Base-by-base conservation (phyloP, 2,113 vertebrate species). In the Coreoperca whiteheadi region DNA sequence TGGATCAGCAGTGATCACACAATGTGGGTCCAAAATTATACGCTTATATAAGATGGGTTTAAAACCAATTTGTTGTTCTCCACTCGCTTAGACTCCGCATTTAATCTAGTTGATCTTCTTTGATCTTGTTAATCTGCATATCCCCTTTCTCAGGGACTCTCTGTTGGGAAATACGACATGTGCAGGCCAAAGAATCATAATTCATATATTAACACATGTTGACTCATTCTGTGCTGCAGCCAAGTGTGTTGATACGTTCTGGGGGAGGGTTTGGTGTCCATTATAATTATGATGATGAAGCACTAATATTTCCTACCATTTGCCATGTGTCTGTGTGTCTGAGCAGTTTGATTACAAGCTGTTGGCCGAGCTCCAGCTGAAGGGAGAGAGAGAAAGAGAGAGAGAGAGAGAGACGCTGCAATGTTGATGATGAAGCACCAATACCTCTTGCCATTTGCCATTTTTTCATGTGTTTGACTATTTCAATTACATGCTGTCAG, bases 401-500 rank as follows among this genome's bases (percentile, higher is more conserved):
- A 41, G 18, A 68, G 70, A 48, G 41, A 39, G 63, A 68, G 74
- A 77, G 48, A 39, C 51, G 39, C 74, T 34, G 56, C 60, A 53
- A 65, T 34, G 43, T 76, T 85, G 86, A 92, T 92, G 89, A 90
- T 91, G 83, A 86, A 65, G 91, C 91, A 81, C 81, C 89, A 92
- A 92, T 90, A 84, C 82, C 87, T 83, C 78, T 71, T 30, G 32
- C 87, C 89, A 92, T 93, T 91, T 94, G 92, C 91, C 87, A 92
- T 90, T 82, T 93, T 94, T 93, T 93, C 91, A 92, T 92, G 88
- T 77, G 79, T 91, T 92, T 92, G 88, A 92, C 91, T 84, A 93
- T 94, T 93, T 90, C 81, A 91, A 93, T 94, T 93, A 92, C 92
- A 93, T 88, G 90, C 91, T 92, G 93, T 92, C 93, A 94, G 92